Base-by-base conservation (phyloP, 1,140 invertebrate species). In the Calycopis cecrops region DNA sequence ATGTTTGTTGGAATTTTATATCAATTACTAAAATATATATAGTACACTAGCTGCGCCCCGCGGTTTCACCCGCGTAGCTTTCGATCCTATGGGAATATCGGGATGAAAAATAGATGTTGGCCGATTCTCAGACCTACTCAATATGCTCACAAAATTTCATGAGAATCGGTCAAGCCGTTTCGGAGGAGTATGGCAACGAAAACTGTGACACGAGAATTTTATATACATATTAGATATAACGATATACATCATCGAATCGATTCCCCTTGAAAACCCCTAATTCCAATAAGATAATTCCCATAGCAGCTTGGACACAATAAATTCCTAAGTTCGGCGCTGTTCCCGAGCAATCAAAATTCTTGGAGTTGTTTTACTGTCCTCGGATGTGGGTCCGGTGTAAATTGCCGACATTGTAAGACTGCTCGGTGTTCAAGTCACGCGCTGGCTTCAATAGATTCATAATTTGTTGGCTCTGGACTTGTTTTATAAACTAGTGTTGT, bases 281-380 rank as follows among this genome's bases (percentile, higher is more conserved):
- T 44, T 17, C 40, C 33, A 57, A 54, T 50, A 49, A 40, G 33
- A 21, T 37, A 52, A 59, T 51, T 57, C 28, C n/a, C 18, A 52
- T 48, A 52, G 28, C 28, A 44, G n/a, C 28, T 21, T 37, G 53
- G 48, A 55, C 52, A 48, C 51, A 49, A 54, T 59, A 47, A 56
- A 51, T 65, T 56, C 56, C 57, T 55, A 21, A 42, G 38, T 54
- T 52, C 14, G 37, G 53, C 52, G 55, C 51, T 58, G 49, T 42
- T 49, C 51, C 51, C 48, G 38, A 51, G 57, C 57, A 65, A 65
- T 65, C 54, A 57, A 65, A 62, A 65, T 65, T 65, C 63, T 62
- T 62, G 44, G 55, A 57, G 48, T 65, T 52, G 54, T 53, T 59
- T 63, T 37, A 60, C 48, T 59, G 38, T 48, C 48, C 18, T 37